Evolutionary conservation across 2,888 invertebrate genomes (phyloP), one percentile per base, ranked within the genome.

Genomic region (Cerastis leucographa): DNA sequence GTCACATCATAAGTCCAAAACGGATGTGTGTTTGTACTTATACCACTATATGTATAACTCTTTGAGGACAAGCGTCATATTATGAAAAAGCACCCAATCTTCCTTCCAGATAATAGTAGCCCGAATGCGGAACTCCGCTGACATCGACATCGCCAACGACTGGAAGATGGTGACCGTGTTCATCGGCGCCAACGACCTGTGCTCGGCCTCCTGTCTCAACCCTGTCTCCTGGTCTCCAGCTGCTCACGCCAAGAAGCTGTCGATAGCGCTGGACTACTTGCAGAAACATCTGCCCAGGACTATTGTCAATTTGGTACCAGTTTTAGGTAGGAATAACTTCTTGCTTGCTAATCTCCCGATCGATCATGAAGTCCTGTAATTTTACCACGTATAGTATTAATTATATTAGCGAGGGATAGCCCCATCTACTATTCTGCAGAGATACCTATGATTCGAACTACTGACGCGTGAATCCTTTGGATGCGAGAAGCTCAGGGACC

Each of bases 101-200:
- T 40, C 51, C 67, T 89, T 91, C 22, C 91, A 97, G 97, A 97
- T 98, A 75, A 94, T 98, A 64, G 97, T 98, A 25, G 97, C 97
- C 25, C 97, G 97, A 74, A 98, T 98, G 93, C 97, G 96, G 80
- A 95, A 95, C 7, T 97, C 98, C 71, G 96, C 96, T 0, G 97
- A 96, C 69, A 97, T 98, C 76, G 96, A 98, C 90, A 94, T 97
- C 54, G 91, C 94, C 2, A 96, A 96, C 19, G 97, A 98, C 87
- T 98, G 98, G 98, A 98, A 98, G 97, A 98, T 98, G 97, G 94
- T 98, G 69, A 98, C 98, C 0, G 96, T 98, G 68, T 97, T 98
- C 92, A 97, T 98, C 84, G 98, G 98, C 0, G 98, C 98, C 79
- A 98, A 98, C 91, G 98, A 98, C 91, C 96, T 98, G 66, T 98